Evolutionary conservation across 2,797 vertebrate species (phyloP).

Genomic region (Sebastes reedi): DNA sequence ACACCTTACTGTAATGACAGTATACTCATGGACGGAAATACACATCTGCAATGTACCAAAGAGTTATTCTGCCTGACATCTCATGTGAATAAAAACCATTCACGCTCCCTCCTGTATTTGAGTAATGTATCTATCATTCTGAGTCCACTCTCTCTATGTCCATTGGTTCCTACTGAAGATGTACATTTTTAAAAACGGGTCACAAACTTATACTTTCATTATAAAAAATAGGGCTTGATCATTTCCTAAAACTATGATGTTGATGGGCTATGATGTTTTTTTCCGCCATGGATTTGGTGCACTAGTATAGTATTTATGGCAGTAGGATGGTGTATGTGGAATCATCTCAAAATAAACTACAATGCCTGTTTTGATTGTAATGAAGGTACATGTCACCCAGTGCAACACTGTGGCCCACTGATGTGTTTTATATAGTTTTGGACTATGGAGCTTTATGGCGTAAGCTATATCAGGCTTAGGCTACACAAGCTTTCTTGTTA

Average conservation of each 20-base stretch:
- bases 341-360: neutral
- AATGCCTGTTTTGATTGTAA: neutral
- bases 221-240: neutral
- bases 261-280: neutral
- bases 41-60: neutral
- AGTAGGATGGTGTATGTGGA: neutral
- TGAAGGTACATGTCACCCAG: too few species aligned
- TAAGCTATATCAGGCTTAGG: neutral
- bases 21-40: neutral
- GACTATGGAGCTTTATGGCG: neutral
- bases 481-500: neutral
- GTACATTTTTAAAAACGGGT: neutral
- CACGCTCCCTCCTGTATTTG: neutral
- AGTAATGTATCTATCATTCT: neutral
- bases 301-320: neutral
- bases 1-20: neutral
- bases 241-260: neutral
- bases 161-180: neutral
- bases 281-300: neutral
- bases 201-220: neutral
- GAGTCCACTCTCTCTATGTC: neutral
- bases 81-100: constrained; percentile 13
- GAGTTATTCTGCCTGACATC: neutral
- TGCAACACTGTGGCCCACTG: neutral
- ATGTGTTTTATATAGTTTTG: neutral